Conservation (phyloP, 2,113 vertebrate species). For the Ramphastos sulfuratus region DNA sequence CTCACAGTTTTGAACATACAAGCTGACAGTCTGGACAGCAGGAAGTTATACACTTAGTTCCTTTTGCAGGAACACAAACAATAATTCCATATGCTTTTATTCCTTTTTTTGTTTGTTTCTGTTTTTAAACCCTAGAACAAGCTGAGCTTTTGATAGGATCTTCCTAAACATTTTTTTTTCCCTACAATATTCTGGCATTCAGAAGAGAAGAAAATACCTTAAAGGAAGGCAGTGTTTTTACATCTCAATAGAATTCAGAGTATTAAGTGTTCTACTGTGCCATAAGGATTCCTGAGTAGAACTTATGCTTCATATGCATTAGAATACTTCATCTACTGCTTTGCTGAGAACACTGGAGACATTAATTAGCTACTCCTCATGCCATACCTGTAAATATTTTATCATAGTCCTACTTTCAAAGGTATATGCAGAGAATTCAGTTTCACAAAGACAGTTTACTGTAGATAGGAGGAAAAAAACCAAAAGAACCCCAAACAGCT, state of each 20-base stretch:
- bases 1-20: background rate
- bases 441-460: constrained; percentile 14
- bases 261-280: background rate
- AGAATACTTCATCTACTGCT: background rate
- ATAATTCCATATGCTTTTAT: background rate
- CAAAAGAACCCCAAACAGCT: background rate
- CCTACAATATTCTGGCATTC: background rate
- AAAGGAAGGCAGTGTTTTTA: background rate
- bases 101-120: background rate
- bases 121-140: background rate
- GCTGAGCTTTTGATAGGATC: background rate
- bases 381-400: constrained; percentile 56
- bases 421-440: constrained; percentile 5
- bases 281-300: background rate
- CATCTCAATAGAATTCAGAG: background rate
- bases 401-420: constrained; percentile 60
- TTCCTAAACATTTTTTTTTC: background rate
- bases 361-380: constrained; percentile 28
- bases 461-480: background rate
- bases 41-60: background rate
- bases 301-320: background rate
- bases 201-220: background rate
- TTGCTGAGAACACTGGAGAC: constrained; percentile 26
- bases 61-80: background rate
- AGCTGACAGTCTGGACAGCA: background rate